Conservation (phyloP, 2,888 invertebrate genomes). For the Gisinianus flammeolus region DNA sequence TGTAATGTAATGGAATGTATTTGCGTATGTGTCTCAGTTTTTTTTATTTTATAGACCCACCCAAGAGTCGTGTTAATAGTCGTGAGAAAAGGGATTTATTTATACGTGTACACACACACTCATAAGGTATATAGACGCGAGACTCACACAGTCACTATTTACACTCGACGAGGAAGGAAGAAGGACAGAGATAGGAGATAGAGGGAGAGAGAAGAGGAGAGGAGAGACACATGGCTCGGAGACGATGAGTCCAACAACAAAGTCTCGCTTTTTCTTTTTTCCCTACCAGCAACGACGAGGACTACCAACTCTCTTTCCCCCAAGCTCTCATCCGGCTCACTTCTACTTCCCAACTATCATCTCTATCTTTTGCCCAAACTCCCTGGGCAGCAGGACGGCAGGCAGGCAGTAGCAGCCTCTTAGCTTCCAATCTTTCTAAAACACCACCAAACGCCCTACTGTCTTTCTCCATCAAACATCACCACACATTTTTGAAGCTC, state of each 20-base stretch:
- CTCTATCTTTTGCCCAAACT: neutral
- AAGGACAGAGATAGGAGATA: neutral
- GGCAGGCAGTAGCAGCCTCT: too few species aligned
- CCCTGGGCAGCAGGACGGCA: too few species aligned
- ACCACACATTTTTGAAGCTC: neutral
- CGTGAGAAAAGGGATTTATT: too few species aligned
- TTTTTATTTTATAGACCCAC: too few species aligned
- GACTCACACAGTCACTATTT: too few species aligned
- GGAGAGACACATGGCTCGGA: neutral
- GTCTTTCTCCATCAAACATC: neutral
- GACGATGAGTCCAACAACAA: neutral
- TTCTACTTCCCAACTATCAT: slow-evolving; percentile 4
- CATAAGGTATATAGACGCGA: too few species aligned
- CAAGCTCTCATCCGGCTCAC: neutral
- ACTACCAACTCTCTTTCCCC: neutral
- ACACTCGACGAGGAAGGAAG: neutral
- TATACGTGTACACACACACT: too few species aligned
- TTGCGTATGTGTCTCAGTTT: too few species aligned
- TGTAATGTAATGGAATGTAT: too few species aligned
- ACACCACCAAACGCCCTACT: neutral
- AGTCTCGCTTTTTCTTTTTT: neutral
- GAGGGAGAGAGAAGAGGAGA: neutral
- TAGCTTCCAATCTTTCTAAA: neutral
- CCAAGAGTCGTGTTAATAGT: too few species aligned
- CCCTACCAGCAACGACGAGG: neutral